Base-by-base conservation (phyloP, 2,113 vertebrate species). In the Anser cygnoides region DNA sequence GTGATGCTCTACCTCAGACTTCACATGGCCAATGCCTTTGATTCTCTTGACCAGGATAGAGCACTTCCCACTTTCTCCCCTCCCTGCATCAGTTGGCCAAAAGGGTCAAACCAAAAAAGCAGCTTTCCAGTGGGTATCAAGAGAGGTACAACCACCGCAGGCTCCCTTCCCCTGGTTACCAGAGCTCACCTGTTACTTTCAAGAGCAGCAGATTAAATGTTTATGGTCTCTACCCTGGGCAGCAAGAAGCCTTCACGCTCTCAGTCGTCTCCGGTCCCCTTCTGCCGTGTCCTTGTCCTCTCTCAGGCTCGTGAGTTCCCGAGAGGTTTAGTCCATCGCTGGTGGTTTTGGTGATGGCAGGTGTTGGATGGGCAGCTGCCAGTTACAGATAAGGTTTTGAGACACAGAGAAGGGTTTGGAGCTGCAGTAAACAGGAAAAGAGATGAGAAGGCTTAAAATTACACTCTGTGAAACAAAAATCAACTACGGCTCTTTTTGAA, bases 351-450 rank as follows among this genome's bases (percentile, higher is more conserved):
- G 33, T 35, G 66, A 54, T 67, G 46, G 41, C 0, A 0, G 21
- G 35, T 88, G 67, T 67, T 3, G 0, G 59, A 92, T 35, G 80
- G 90, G 49, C 88, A 92, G 41, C 85, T 84, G 55, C 3, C 54
- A 67, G 65, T 13, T 17, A 65, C n/a, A 35, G 55, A 29, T n/a
- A 1, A 15, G 50, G 13, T 61, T 91, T 91, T 59, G 54, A 74
- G 70, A 20, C 65, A 85, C 92, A 92, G 3, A 52, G 76, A 87
- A 86, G 77, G 25, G 13, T 61, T 75, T 72, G 3, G 84, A 44
- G 41, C 87, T 95, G 19, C 0, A 0, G 54, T 96, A 96, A 97
- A 96, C 96, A 96, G 96, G 96, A 97, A 96, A 93, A 93, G 92
- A 92, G 41, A 41, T 70, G 58, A 78, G 31, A 68, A 8, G 44